Evolutionary conservation across 1,140 invertebrate species (phyloP), one percentile per base, ranked within the genome.

Genomic region (Drosophila biarmipes): DNA sequence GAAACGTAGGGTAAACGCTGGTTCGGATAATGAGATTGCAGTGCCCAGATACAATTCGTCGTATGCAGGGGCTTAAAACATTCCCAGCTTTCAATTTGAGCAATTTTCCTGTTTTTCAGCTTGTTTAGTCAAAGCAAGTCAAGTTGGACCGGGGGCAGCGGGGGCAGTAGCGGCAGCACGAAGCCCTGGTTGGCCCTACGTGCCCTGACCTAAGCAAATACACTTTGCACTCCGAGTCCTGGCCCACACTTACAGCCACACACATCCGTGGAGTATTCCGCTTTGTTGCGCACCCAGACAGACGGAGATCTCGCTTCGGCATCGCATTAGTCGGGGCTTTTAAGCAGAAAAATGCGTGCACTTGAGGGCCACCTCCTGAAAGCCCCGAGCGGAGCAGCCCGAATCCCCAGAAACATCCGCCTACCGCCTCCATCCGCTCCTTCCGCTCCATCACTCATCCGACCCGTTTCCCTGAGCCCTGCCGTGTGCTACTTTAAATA

Each of bases 291-390:
- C 62, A 78, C 52, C 37, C 73, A 86, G 74, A 89, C 84, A 87
- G 74, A 75, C 56, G 66, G 38, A 67, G 57, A 59, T 56, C 73
- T 73, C 72, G 75, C 64, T 76, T 77, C 52, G 63, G 57, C 56
- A 55, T 71, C 72, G 85, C 84, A 90, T 90, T 89, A 89, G 84
- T 90, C 80, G 76, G 67, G 85, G 84, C 84, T 84, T 90, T 89
- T 89, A 89, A 84, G 84, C 84, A 90, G 85, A 89, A 90, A 89
- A 89, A 90, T 89, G 84, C 85, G 84, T 89, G 80, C 84, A 84
- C 85, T 90, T 89, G 78, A 82, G 80, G 58, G 31, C 57, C 14
- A 29, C 49, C 40, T 57, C 38, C 12, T 21, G n/a, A 24, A 51
- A 38, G 10, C 24, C 8, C 17, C 17, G 46, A n/a, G n/a, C n/a